Evolutionary conservation across 2,888 invertebrate genomes (phyloP), one percentile per base, ranked within the genome.

Genomic region (Zonitis immaculata): DNA sequence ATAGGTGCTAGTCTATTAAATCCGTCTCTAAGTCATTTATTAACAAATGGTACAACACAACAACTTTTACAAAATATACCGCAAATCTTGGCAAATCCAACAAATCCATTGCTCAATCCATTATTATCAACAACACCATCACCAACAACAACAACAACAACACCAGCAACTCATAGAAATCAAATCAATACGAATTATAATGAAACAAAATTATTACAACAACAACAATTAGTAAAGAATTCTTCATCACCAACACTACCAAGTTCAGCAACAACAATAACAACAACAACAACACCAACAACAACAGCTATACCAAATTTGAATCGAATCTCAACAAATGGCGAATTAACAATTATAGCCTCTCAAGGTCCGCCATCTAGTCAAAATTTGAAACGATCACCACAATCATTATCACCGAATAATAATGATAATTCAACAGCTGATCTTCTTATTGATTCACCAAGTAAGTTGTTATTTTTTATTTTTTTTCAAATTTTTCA

Each of bases 291-390:
- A 32, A 6, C 35, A 14, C 52, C 56, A 16, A 54, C 45, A 25
- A 26, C 39, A 20, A 50, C 50, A 26, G n/a, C n/a, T n/a, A n/a
- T n/a, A n/a, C n/a, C n/a, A n/a, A 50, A 78, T 47, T 81, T 82
- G 47, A 59, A 47, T 28, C 84, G 89, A 80, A 80, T 89, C 65
- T 83, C 87, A 58, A 81, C 88, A 58, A 85, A 91, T 70, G 89
- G 89, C 27, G 91, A 91, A 78, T 83, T 91, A 61, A 89, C 89
- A 53, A 89, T 91, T 69, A 89, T 89, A 57, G 89, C 90, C 65
- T 87, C 88, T 35, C 83, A 86, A 67, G 84, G 83, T 49, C 80
- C 81, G 44, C 74, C 69, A 61, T 70, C 73, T 70, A 74, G 74
- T 71, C 75, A 73, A 47, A 77, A 79, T 59, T 76, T 75, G n/a